phyloP scores from a whole-genome alignment of 2,797 vertebrate species.

The Chiroxiphia lanceolata region DNA sequence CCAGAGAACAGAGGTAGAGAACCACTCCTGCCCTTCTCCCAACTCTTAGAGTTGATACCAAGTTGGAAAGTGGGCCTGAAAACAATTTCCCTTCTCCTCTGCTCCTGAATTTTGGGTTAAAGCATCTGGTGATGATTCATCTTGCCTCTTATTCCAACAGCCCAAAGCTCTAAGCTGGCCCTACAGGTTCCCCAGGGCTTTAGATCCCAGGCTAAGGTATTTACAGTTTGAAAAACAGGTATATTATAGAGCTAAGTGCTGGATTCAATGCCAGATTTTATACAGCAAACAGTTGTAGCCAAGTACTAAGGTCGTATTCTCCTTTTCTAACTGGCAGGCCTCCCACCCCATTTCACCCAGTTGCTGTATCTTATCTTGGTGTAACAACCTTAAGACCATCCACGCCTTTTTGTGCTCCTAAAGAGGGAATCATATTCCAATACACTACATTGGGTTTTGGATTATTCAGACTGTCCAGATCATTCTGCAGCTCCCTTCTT shows the following conservation, averaged over 20 bases:
- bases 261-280: background rate
- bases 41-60: background rate
- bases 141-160: background rate
- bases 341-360: background rate
- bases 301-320: background rate
- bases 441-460: background rate
- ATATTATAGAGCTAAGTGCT: background rate
- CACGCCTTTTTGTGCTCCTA: background rate
- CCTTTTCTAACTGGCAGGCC: background rate
- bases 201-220: constrained; percentile 3
- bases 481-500: background rate
- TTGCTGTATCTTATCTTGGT: background rate
- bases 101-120: background rate
- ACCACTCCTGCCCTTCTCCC: background rate
- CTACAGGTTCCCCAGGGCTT: background rate
- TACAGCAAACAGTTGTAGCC: background rate
- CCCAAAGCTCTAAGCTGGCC: background rate
- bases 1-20: background rate
- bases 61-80: background rate
- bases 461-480: background rate
- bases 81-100: background rate
- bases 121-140: constrained; percentile 2
- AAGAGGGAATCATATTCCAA: background rate
- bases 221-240: background rate
- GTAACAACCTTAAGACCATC: background rate